These are phyloP conservation scores for Drosophila leontia DNA, from an alignment of 1,140 invertebrate genomes.

Conservation along the genomic window DNA sequence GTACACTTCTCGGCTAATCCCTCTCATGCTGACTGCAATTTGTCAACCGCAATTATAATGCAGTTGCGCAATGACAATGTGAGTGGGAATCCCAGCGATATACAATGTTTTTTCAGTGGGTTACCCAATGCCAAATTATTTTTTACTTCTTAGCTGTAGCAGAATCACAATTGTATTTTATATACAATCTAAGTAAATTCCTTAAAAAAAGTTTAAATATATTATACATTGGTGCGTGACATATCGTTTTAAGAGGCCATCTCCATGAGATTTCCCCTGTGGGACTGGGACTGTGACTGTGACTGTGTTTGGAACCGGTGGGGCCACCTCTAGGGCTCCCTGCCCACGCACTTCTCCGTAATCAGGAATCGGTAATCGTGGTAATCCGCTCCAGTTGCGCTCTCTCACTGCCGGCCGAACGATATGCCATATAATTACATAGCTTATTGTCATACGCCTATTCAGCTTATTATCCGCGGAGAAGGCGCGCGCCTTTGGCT, in stretches of 20 bases:
- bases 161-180: too few relatives aligned
- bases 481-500: conserved; percentile 68
- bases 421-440: conserved; percentile 82
- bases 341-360: conserved; percentile 65
- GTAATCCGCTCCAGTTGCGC: conserved; percentile 71
- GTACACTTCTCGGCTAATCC: conserved; percentile 61
- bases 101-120: neutral
- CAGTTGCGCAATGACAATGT: conserved; percentile 38
- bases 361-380: conserved; percentile 16
- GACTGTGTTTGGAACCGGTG: neutral
- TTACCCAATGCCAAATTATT: neutral
- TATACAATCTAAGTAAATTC: too few relatives aligned
- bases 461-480: conserved; percentile 76
- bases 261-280: conserved; percentile 9
- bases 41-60: conserved; percentile 74
- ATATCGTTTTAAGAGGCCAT: conserved; percentile 4
- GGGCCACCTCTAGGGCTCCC: conserved; percentile 30
- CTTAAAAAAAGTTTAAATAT: neutral
- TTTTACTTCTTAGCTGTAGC: neutral
- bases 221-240: neutral
- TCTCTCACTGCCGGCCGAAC: conserved; percentile 47
- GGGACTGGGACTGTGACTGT: neutral
- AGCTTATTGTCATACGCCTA: conserved; percentile 83
- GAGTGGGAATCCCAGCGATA: conserved; percentile 9
- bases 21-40: conserved; percentile 79